A percentile compares a stretch with the other conserved stretches of the same genome.
These are phyloP conservation scores for Acromyrmex echinatior DNA, from an alignment of 1,140 invertebrate genomes.

Conservation along the genomic window DNA sequence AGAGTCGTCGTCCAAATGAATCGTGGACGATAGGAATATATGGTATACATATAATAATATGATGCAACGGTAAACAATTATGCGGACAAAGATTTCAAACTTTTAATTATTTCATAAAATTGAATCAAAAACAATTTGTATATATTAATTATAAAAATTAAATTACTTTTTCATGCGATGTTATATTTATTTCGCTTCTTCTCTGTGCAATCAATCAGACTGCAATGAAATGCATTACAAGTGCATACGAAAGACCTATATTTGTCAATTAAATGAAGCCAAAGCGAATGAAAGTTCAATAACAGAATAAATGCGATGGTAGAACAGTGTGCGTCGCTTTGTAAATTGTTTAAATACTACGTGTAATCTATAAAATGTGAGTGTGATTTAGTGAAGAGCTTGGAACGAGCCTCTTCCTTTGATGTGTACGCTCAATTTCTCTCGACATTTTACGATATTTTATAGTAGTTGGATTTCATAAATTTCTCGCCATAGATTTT, in stretches of 20 bases:
- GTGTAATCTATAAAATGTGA: constrained; percentile 4
- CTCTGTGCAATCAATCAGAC: not conserved
- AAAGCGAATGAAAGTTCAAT: constrained; percentile 23
- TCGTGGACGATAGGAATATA: constrained; percentile 61
- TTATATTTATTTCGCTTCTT: not conserved
- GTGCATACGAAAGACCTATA: not conserved
- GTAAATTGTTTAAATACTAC: constrained; percentile 31
- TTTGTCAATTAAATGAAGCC: constrained; percentile 30
- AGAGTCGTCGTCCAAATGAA: constrained; percentile 55
- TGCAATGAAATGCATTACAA: not conserved
- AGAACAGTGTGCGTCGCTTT: not conserved
- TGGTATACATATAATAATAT: not conserved
- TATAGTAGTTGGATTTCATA: not conserved
- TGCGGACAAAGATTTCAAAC: not conserved
- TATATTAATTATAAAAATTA: constrained; percentile 1
- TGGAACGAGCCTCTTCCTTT: not conserved
- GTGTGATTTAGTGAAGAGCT: constrained; percentile 4
- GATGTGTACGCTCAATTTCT: constrained; percentile 3
- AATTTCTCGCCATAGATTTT: not conserved
- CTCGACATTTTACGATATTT: constrained; percentile 5
- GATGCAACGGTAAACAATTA: constrained; percentile 17
- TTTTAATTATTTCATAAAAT: constrained; percentile 30
- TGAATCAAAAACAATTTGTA: not conserved
- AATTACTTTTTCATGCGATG: not conserved
- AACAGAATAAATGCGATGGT: not conserved